Evolutionary conservation across 2,113 vertebrate species (phyloP).

Genomic region (Globicephala melas): DNA sequence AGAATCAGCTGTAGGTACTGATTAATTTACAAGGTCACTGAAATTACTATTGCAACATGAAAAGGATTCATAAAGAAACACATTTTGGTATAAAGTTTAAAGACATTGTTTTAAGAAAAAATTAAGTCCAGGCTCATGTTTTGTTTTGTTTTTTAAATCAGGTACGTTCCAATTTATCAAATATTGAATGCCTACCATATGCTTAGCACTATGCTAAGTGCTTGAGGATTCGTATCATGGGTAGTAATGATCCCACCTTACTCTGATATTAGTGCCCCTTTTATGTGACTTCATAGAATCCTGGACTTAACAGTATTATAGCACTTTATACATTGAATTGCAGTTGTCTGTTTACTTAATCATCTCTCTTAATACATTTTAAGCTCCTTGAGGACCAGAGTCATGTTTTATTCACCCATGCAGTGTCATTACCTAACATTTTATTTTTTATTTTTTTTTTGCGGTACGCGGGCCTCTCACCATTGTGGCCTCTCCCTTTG

Average conservation of each 20-base stretch:
- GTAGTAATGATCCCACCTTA: background rate
- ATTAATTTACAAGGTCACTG: background rate
- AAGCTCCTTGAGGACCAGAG: background rate
- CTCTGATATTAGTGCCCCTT: background rate
- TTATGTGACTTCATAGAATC: background rate
- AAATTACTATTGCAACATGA: background rate
- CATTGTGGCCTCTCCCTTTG: no score
- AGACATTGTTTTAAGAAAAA: background rate
- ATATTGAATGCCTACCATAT: background rate
- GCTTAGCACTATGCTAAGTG: background rate
- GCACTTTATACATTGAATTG: background rate
- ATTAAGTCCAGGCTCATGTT: background rate
- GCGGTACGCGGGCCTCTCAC: no score
- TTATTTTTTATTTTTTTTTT: no score
- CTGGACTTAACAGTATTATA: background rate
- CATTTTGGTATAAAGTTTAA: background rate
- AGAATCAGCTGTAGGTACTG: no score
- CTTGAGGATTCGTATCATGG: background rate
- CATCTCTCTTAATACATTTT: background rate
- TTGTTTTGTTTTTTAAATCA: background rate
- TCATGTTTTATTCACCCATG: background rate
- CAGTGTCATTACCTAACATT: background rate
- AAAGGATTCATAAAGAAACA: background rate
- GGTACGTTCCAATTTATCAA: background rate
- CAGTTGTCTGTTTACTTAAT: background rate